Percentiles rank a stretch among this genome's conserved stretches.
Conservation (phyloP, 2,113 vertebrate species). For the Sinocyclocheilus anophthalmus region DNA sequence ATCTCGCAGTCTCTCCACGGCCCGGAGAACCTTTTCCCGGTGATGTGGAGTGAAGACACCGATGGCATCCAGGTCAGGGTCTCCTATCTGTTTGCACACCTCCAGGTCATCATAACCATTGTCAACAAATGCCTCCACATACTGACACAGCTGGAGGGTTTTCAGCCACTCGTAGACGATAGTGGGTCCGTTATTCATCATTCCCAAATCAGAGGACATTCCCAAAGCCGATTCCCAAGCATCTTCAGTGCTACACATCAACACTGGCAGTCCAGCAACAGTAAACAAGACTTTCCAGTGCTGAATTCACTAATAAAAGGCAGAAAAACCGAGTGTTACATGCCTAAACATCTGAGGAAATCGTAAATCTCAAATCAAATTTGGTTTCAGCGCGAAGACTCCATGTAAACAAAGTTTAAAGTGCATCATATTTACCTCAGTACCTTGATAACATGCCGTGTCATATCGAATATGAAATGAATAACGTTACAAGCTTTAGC, state of each 20-base stretch:
- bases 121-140: slow-evolving; percentile 92
- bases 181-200: slow-evolving; percentile 83
- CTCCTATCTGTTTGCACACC: slow-evolving; percentile 96
- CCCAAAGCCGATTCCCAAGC: slow-evolving; percentile 11
- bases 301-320: neutral
- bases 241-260: neutral
- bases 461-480: neutral
- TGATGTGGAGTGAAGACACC: slow-evolving; percentile 86
- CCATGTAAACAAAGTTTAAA: slow-evolving; percentile 15
- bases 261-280: neutral
- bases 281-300: neutral
- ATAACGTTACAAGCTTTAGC: neutral
- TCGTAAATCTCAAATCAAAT: neutral
- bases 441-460: neutral
- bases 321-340: neutral
- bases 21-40: slow-evolving; percentile 84
- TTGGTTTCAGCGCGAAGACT: neutral
- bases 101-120: slow-evolving; percentile 98
- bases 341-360: neutral
- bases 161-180: slow-evolving; percentile 95
- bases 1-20: slow-evolving; percentile 83
- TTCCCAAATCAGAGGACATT: slow-evolving; percentile 43
- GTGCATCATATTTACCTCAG: neutral
- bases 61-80: slow-evolving; percentile 95
- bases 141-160: slow-evolving; percentile 88